These are phyloP conservation scores for Lagodon rhomboides DNA, from an alignment of 2,797 vertebrate species.

Conservation along the genomic window DNA sequence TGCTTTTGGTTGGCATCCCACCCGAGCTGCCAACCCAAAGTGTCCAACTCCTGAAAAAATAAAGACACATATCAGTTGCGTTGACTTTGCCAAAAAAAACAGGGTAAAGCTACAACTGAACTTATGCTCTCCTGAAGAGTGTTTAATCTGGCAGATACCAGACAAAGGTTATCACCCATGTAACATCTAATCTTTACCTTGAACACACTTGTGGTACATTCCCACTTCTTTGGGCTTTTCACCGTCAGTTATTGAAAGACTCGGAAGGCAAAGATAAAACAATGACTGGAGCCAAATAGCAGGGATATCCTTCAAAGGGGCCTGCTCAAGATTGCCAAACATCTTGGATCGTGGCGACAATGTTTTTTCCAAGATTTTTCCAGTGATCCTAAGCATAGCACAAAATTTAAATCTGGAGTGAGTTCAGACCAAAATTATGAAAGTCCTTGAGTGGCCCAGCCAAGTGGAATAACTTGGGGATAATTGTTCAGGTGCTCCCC, in stretches of 20 bases:
- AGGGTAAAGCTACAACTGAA: constrained; percentile 16
- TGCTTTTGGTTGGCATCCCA: too few species aligned
- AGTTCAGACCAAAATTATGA: constrained; percentile 17
- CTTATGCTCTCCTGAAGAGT: not conserved
- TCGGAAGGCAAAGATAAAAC: constrained; percentile 10
- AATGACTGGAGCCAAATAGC: constrained; percentile 2
- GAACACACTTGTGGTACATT: not conserved
- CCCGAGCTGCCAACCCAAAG: too few species aligned
- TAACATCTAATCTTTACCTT: not conserved
- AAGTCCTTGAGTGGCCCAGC: constrained; percentile 5
- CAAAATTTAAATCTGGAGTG: constrained; percentile 30
- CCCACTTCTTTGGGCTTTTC: not conserved
- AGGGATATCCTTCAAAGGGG: constrained; percentile 15
- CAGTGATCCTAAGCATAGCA: constrained; percentile 17
- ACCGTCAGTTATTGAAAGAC: constrained; percentile 7
- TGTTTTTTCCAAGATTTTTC: constrained; percentile 32
- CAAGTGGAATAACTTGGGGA: constrained; percentile 22
- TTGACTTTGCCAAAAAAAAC: not conserved
- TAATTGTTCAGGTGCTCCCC: constrained; percentile 8
- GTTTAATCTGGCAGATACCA: constrained; percentile 24
- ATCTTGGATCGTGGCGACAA: constrained; percentile 13
- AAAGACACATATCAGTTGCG: too few species aligned
- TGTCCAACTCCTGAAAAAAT: not conserved
- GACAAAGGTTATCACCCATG: not conserved
- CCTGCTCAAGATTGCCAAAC: constrained; percentile 22